Evolutionary conservation across 2,113 vertebrate species (phyloP), one percentile per base, ranked within the genome.

Genomic region (Hystrix cristata): DNA sequence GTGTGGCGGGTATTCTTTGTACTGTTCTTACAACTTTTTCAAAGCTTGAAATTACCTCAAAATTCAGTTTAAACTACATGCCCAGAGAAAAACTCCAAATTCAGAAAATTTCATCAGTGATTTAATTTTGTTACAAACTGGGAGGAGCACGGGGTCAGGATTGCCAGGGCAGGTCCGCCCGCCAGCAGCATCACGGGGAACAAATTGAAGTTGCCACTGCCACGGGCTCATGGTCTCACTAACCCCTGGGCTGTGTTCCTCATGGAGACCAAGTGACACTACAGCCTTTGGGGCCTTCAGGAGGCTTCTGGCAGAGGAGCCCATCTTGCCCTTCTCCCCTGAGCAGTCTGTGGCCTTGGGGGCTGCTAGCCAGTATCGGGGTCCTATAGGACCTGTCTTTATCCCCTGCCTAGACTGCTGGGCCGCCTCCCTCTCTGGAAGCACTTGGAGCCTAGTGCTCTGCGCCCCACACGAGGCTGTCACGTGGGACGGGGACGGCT

Each of bases 121-220:
- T 51, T 38, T 71, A 27, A 55, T 34, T 64, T 88, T 81, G 38
- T 23, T 4, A 9, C 23, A 53, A 29, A 7, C 7, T 1, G 16
- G 19, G 43, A 16, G 1, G 3, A 29, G 57, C 3, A 12, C 6
- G 0, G 6, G 1, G 7, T 48, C 18, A 3, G 8, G 59, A 34
- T 4, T 0, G 11, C 13, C 38, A 27, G 0, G 6, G 12, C 34
- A 2, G 53, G 31, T 55, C 29, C 23, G 1, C 0, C 0, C 23
- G 1, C 0, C 0, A 34, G 48, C 80, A 25, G 46, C 14, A 34
- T 8, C 38, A 71, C 4, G 1, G 38, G 38, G 38, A 25, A 46
- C 38, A 74, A 21, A 46, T 7, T 79, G 62, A 19, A n/a, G 43
- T 4, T 12, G 2, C 62, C 6, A n/a, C 25, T 48, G 59, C 3